Evolutionary conservation across 2,113 vertebrate genomes (phyloP).

Genomic region (Edolisoma coerulescens): DNA sequence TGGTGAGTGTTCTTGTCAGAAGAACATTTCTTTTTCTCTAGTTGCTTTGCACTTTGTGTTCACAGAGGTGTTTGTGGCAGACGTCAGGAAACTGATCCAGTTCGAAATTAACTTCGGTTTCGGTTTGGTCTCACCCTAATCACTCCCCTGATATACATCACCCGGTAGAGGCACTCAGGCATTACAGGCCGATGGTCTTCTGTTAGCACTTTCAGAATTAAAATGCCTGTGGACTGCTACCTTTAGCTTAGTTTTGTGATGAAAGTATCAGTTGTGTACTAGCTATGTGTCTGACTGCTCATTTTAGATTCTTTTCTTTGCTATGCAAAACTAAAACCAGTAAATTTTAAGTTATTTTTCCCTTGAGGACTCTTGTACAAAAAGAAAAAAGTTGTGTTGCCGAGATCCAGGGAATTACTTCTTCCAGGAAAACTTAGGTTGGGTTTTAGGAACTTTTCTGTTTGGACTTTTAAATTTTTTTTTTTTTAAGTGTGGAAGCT

Average conservation of each 20-base stretch:
- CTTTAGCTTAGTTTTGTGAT: background rate
- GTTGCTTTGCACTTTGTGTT: background rate
- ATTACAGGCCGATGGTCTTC: background rate
- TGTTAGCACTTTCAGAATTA: background rate
- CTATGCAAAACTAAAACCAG: background rate
- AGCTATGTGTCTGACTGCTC: background rate
- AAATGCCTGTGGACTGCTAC: background rate
- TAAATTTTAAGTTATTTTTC: background rate
- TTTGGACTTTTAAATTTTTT: background rate
- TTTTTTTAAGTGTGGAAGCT: background rate
- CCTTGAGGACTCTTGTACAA: background rate
- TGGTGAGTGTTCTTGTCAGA: background rate
- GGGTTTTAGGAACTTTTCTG: background rate
- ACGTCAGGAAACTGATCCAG: background rate
- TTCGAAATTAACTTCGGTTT: background rate
- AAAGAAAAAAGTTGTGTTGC: background rate
- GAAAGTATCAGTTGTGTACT: fast-evolving
- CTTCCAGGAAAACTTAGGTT: background rate
- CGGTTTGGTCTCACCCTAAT: background rate
- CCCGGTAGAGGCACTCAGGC: background rate
- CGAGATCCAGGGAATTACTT: background rate
- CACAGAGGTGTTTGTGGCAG: background rate
- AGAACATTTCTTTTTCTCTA: background rate
- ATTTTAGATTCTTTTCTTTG: background rate
- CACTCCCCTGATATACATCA: background rate